A percentile compares a stretch with the other conserved stretches of the same genome.
phyloP scores from a whole-genome alignment of 2,113 vertebrate genomes.

The Laterallus jamaicensis region DNA sequence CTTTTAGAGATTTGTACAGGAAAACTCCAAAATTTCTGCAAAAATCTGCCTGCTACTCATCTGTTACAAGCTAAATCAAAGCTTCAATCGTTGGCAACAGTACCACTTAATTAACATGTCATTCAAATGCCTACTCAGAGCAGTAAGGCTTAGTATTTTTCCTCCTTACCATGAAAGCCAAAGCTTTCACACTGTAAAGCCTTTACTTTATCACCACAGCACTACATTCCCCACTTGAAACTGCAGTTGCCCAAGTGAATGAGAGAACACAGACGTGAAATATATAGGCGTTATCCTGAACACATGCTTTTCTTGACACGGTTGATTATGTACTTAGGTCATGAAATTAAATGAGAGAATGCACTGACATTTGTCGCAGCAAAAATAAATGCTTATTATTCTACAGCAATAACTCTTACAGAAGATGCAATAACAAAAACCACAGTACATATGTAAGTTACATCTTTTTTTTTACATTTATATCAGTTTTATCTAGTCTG shows the following conservation, averaged over 20 bases:
- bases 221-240: slow-evolving; percentile 77
- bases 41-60: slow-evolving; percentile 65
- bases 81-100: slow-evolving; percentile 68
- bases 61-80: slow-evolving; percentile 73
- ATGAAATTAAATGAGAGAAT: slow-evolving; percentile 66
- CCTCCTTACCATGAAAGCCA: slow-evolving; percentile 72
- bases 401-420: neutral
- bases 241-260: slow-evolving; percentile 63
- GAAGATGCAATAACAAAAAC: neutral
- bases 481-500: neutral
- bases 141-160: slow-evolving; percentile 73
- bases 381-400: slow-evolving; percentile 44
- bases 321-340: slow-evolving; percentile 60
- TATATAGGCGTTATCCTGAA: slow-evolving; percentile 58
- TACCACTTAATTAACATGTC: slow-evolving; percentile 79
- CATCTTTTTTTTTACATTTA: neutral
- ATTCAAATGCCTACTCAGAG: slow-evolving; percentile 78
- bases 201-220: slow-evolving; percentile 72
- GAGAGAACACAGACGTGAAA: slow-evolving; percentile 62
- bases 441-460: neutral
- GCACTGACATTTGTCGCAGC: neutral
- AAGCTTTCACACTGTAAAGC: slow-evolving; percentile 70
- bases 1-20: slow-evolving; percentile 39
- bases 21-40: slow-evolving; percentile 60
- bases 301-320: slow-evolving; percentile 60